Evolutionary conservation across 2,113 vertebrate genomes (phyloP).

Genomic region (Gulo gulo): DNA sequence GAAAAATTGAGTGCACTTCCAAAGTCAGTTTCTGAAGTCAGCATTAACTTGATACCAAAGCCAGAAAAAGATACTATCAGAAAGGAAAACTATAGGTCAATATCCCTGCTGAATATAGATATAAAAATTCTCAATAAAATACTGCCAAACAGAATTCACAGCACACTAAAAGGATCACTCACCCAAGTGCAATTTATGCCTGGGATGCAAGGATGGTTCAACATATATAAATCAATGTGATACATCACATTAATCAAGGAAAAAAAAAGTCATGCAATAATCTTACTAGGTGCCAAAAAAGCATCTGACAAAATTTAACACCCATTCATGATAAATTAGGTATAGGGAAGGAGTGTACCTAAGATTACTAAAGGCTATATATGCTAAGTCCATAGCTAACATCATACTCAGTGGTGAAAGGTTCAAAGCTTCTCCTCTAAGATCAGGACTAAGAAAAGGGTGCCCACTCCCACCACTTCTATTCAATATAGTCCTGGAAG

Average conservation of each 20-base stretch:
- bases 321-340: neutral
- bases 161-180: neutral
- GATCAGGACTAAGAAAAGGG: neutral
- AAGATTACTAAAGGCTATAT: neutral
- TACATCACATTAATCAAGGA: neutral
- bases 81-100: neutral
- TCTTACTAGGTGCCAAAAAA: neutral
- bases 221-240: neutral
- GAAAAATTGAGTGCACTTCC: neutral
- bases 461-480: neutral
- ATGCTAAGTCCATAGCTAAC: neutral
- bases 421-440: neutral
- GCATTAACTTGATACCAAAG: neutral
- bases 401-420: neutral
- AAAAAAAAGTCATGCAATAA: neutral
- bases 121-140: neutral
- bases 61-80: neutral
- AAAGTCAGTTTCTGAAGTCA: neutral
- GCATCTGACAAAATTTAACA: neutral
- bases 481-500: neutral
- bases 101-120: neutral
- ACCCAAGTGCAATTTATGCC: neutral
- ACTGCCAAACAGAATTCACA: neutral
- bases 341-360: neutral
- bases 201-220: neutral